A percentile compares a stretch with the other conserved stretches of the same genome.
Evolutionary conservation across 2,797 vertebrate genomes (phyloP).

Genomic region (Notolepis coatsorum): DNA sequence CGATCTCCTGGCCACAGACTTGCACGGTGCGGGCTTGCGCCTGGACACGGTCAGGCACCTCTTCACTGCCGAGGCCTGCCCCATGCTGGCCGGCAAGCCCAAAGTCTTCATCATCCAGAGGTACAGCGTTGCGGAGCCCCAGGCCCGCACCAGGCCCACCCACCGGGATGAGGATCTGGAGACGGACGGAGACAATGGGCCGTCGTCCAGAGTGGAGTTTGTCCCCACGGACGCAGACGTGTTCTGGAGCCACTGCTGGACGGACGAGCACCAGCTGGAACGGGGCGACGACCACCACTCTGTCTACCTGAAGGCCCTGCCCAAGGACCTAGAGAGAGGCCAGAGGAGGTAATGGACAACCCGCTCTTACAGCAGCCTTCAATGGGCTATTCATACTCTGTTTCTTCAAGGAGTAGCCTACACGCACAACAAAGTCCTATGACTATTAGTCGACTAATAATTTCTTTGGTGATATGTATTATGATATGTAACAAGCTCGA

Average conservation of each 20-base stretch:
- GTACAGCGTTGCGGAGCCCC: slow-evolving; percentile 70
- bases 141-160: slow-evolving; percentile 15
- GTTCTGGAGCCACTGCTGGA: slow-evolving; percentile 92
- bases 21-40: slow-evolving; percentile 55
- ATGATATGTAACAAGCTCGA: too few relatives aligned
- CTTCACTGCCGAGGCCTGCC: slow-evolving; percentile 84
- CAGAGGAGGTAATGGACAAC: slow-evolving; percentile 67
- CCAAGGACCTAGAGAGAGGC: slow-evolving; percentile 74
- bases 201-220: not conserved
- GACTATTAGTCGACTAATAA: too few relatives aligned
- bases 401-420: too few relatives aligned
- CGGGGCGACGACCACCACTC: slow-evolving; percentile 63
- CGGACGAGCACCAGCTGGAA: slow-evolving; percentile 74
- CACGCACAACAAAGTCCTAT: too few relatives aligned
- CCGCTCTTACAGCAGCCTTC: too few relatives aligned
- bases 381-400: too few relatives aligned
- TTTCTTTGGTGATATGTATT: too few relatives aligned
- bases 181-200: slow-evolving; percentile 69
- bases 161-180: slow-evolving; percentile 72
- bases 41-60: slow-evolving; percentile 78
- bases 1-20: slow-evolving; percentile 83
- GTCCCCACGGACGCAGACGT: slow-evolving; percentile 88
- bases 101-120: slow-evolving; percentile 96
- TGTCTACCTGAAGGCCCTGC: slow-evolving; percentile 82
- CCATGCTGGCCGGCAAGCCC: slow-evolving; percentile 87